Evolutionary conservation across 1,140 invertebrate genomes (phyloP).

Genomic region (Rhopalosiphum padi): DNA sequence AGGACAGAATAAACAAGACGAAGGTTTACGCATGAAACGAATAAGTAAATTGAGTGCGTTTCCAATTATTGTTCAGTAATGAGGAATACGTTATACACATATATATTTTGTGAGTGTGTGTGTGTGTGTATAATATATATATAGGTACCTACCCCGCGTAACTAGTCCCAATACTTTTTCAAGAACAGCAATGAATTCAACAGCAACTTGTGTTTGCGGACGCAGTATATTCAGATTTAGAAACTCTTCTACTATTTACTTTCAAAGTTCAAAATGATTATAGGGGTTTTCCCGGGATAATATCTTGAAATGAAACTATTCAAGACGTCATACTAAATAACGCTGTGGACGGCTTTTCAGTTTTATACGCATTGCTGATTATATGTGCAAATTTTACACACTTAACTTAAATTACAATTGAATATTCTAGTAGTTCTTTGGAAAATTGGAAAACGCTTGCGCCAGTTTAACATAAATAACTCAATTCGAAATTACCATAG

Average conservation of each 20-base stretch:
- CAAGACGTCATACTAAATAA: background rate
- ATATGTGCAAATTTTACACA: slow-evolving; percentile 4
- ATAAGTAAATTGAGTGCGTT: background rate
- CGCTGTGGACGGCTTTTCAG: background rate
- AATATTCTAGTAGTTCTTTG: slow-evolving; percentile 21
- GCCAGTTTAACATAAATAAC: slow-evolving; percentile 39
- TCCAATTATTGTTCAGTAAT: slow-evolving; percentile 10
- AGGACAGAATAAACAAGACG: background rate
- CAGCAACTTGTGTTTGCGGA: background rate
- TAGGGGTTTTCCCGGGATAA: background rate
- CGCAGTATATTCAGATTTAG: background rate
- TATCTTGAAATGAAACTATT: slow-evolving; percentile 21
- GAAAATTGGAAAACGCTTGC: slow-evolving; percentile 39
- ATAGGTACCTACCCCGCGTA: background rate
- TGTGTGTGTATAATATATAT: too few relatives aligned
- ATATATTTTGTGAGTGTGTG: too few relatives aligned
- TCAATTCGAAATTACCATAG: slow-evolving; percentile 27
- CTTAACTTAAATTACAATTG: slow-evolving; percentile 38
- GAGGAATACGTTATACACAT: background rate
- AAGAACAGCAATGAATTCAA: background rate
- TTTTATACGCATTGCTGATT: slow-evolving; percentile 17
- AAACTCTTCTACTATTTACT: slow-evolving; percentile 19
- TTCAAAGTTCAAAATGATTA: slow-evolving; percentile 10
- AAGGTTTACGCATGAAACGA: background rate
- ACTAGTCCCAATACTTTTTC: background rate